Percentiles rank a stretch among this genome's conserved stretches.
These are phyloP conservation scores for Misgurnus mizolepis DNA, from an alignment of 2,113 vertebrate species.

Conservation along the genomic window DNA sequence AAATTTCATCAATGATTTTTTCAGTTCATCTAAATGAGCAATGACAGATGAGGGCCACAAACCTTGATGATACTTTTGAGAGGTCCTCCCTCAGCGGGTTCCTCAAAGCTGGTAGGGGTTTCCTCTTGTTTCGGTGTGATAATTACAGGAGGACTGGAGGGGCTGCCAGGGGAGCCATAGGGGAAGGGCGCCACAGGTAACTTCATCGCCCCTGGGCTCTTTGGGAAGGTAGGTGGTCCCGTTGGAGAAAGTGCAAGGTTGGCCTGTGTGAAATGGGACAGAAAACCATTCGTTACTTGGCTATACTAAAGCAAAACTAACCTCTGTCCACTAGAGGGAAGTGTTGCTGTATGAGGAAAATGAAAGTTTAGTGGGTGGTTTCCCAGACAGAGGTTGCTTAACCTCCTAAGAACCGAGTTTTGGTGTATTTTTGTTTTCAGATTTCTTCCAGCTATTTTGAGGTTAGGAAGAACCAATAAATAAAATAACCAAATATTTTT, in stretches of 20 bases:
- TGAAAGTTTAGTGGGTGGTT: too few relatives aligned
- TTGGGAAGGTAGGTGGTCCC: constrained; percentile 53
- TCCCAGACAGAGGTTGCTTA: too few relatives aligned
- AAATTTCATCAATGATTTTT: too few relatives aligned
- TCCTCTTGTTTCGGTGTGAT: constrained; percentile 54
- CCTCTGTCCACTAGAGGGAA: constrained; percentile 33
- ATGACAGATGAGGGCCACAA: not conserved
- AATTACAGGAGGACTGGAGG: not conserved
- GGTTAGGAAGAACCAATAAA: too few relatives aligned
- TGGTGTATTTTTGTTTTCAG: too few relatives aligned
- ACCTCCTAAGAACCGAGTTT: too few relatives aligned
- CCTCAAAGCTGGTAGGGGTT: constrained; percentile 68
- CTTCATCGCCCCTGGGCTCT: constrained; percentile 64
- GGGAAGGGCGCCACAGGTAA: constrained; percentile 49
- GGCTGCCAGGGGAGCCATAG: constrained; percentile 46
- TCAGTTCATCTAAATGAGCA: too few relatives aligned
- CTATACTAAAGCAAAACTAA: not conserved
- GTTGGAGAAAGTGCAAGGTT: constrained; percentile 66
- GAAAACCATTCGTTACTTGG: not conserved
- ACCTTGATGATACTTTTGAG: constrained; percentile 72
- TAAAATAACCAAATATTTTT: too few relatives aligned
- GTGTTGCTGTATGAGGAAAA: not conserved
- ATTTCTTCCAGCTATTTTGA: too few relatives aligned
- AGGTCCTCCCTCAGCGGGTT: constrained; percentile 60
- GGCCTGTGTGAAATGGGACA: constrained; percentile 57